Evolutionary conservation across 2,113 vertebrate species (phyloP).

Genomic region (Hyperoodon ampullatus): DNA sequence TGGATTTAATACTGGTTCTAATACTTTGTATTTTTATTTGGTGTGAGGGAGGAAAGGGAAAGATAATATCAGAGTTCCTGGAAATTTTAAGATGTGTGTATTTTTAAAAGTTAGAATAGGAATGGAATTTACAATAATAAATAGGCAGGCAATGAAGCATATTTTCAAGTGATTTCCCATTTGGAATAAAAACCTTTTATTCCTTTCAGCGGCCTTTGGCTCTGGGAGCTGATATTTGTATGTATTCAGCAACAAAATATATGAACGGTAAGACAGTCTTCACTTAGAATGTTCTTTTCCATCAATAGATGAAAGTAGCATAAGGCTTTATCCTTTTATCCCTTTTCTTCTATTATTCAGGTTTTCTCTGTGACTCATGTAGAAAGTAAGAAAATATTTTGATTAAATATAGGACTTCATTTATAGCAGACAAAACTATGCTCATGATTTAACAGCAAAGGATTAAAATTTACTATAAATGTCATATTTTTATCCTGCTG

Average conservation of each 20-base stretch:
- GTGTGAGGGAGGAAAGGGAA: not conserved
- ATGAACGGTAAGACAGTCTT: slow-evolving; percentile 93
- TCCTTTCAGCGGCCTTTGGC: slow-evolving; percentile 92
- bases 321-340: not conserved
- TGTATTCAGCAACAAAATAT: slow-evolving; percentile 97
- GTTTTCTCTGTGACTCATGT: not conserved
- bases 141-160: not conserved
- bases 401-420: slow-evolving; percentile 19
- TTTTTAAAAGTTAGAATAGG: not conserved
- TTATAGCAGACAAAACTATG: not conserved
- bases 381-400: slow-evolving; percentile 14
- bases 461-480: not conserved
- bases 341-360: not conserved
- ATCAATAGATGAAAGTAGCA: not conserved
- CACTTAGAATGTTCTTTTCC: not conserved
- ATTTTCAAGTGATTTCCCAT: slow-evolving; percentile 1
- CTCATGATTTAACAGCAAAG: not conserved
- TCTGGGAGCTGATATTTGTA: slow-evolving; percentile 96
- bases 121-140: not conserved
- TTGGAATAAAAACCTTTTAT: slow-evolving; percentile 35
- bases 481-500: not conserved
- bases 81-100: not conserved
- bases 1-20: not conserved
- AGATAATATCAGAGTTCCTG: not conserved
- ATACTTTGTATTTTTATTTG: not conserved